Evolutionary conservation across 1,140 invertebrate genomes (phyloP).

Genomic region (Drosophila santomea): DNA sequence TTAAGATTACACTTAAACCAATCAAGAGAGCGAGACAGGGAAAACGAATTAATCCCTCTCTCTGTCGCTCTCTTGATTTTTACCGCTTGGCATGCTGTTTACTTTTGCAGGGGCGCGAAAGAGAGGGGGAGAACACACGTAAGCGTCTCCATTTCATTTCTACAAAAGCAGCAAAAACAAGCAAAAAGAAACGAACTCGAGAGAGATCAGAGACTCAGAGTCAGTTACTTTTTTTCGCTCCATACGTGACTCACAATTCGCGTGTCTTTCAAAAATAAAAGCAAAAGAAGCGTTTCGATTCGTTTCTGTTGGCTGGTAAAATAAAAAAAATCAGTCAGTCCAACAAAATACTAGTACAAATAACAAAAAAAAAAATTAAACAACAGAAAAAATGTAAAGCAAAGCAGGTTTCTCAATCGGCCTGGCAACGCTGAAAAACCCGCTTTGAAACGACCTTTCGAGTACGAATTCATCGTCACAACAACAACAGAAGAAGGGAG

Average conservation of each 20-base stretch:
- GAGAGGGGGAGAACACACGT: conserved; percentile 41
- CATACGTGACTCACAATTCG: conserved; percentile 81
- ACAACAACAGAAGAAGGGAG: conserved; percentile 47
- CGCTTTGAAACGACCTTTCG: conserved; percentile 85
- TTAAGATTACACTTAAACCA: conserved; percentile 37
- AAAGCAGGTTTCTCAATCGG: conserved; percentile 78
- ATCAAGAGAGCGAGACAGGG: conserved; percentile 4
- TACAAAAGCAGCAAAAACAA: conserved; percentile 11
- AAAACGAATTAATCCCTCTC: conserved; percentile 14
- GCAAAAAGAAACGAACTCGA: conserved; percentile 19
- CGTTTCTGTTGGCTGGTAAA: conserved; percentile 33
- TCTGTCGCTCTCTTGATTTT: conserved; percentile 13
- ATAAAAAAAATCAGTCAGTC: conserved; percentile 18
- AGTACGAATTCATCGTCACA: conserved; percentile 83
- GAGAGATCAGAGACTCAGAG: conserved; percentile 47
- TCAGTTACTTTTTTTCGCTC: conserved; percentile 77
- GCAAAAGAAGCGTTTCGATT: conserved; percentile 72
- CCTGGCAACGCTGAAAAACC: conserved; percentile 78
- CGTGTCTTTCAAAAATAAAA: conserved; percentile 80
- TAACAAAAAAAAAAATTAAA: conserved; percentile 49
- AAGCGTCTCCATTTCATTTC: conserved; percentile 54
- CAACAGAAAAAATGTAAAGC: conserved; percentile 74
- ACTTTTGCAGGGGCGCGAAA: conserved; percentile 27
- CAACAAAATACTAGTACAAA: conserved; percentile 45
- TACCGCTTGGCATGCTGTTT: conserved; percentile 38